Base-by-base conservation (phyloP, 2,888 invertebrate species). In the Bedellia somnulentella region DNA sequence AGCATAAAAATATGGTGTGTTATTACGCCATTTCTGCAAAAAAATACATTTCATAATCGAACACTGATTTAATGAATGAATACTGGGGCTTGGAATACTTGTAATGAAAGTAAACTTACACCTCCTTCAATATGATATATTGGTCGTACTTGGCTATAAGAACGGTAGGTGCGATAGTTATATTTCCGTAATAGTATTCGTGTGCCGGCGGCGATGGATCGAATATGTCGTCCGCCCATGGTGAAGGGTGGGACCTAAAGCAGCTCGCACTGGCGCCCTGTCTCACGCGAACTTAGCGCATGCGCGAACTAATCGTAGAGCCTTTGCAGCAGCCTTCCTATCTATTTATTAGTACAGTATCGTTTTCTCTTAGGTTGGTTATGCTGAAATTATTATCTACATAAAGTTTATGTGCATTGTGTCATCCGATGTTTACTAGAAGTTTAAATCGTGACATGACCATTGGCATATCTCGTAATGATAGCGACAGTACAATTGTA, bases 21-120 rank as follows among this genome's bases (percentile, higher is more conserved):
- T 71, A 41, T 71, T 66, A 36, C 75, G 58, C 75, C 75, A 75
- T 61, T 71, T 71, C 75, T 75, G 71, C 39, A 73, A 73, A 39
- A 45, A 31, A 13, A n/a, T 15, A 29, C 15, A 23, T 15, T 15
- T 4, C n/a, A 14, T 27, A 15, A 15, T 9, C 13, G 11, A 28
- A 30, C 29, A 31, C 26, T 29, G 26, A 28, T 3, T 8, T 16
- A 16, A 10, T 23, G n/a, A 26, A 10, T n/a, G 25, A 12, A 11
- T n/a, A 9, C 11, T 15, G n/a, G n/a, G 15, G 13, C 24, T 30
- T n/a, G 12, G 3, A 3, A 6, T 5, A 15, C n/a, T 15, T 12
- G 35, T 39, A 41, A 14, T 21, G 30, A 37, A 36, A 36, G 24
- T 33, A n/a, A 38, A 73, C 73, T 73, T 60, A 75, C 73, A 44